Conservation (phyloP, 1,140 invertebrate species). For the Bombyx mandarina region DNA sequence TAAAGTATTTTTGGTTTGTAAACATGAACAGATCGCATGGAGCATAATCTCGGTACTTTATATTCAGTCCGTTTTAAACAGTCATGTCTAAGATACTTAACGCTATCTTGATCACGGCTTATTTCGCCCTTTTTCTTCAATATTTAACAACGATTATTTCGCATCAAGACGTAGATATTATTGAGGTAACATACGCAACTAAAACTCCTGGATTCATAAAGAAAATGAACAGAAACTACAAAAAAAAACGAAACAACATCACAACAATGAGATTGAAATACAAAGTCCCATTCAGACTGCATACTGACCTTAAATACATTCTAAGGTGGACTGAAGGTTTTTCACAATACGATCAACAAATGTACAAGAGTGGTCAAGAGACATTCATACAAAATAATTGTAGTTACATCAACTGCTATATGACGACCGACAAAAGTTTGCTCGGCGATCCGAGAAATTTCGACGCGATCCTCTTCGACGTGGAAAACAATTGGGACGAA, state of each 20-base stretch:
- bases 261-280: slow-evolving; percentile 9
- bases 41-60: no score
- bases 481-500: slow-evolving; percentile 37
- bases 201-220: slow-evolving; percentile 11
- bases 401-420: slow-evolving; percentile 33
- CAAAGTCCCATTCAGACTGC: slow-evolving; percentile 22
- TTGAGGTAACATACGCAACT: slow-evolving; percentile 34
- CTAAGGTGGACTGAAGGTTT: slow-evolving; percentile 36
- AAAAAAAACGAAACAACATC: slow-evolving; percentile 5
- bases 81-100: slow-evolving; percentile 30
- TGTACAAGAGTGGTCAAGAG: slow-evolving; percentile 28
- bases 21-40: no score
- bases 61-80: slow-evolving; percentile 9
- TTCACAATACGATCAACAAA: slow-evolving; percentile 15
- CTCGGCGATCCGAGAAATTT: slow-evolving; percentile 32
- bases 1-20: no score
- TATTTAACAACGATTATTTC: slow-evolving; percentile 21
- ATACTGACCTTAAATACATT: slow-evolving; percentile 41
- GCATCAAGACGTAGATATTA: slow-evolving; percentile 15
- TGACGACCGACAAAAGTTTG: slow-evolving; percentile 30
- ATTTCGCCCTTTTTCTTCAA: slow-evolving; percentile 28
- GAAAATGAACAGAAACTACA: slow-evolving; percentile 2
- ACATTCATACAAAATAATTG: slow-evolving; percentile 36
- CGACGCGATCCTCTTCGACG: slow-evolving; percentile 47
- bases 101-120: slow-evolving; percentile 20